These are phyloP conservation scores for Furcifer pardalis DNA, from an alignment of 2,797 vertebrate genomes.

Conservation along the genomic window DNA sequence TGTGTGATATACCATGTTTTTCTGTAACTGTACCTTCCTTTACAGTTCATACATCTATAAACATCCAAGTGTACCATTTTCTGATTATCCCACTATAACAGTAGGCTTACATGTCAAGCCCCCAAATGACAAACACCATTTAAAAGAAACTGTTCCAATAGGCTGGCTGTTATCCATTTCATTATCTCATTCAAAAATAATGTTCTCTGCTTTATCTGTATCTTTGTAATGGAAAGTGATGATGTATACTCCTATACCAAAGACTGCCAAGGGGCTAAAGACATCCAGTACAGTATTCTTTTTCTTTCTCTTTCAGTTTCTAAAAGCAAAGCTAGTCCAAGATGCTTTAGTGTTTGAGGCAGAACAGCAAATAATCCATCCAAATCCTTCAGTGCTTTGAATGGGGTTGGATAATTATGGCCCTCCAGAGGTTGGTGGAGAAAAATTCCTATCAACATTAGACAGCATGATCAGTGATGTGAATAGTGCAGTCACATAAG, in stretches of 20 bases:
- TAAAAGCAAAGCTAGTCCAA: not conserved
- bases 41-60: slow-evolving; percentile 36
- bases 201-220: slow-evolving; percentile 12
- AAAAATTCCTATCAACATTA: too few relatives aligned
- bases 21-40: slow-evolving; percentile 14
- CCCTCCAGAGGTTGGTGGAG: too few relatives aligned
- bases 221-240: slow-evolving; percentile 1
- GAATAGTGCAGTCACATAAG: too few relatives aligned
- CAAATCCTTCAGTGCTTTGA: not conserved
- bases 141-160: slow-evolving; percentile 4
- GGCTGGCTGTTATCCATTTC: slow-evolving; percentile 26
- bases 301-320: not conserved
- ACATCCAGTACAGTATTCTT: not conserved
- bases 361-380: not conserved
- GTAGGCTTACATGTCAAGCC: slow-evolving; percentile 35
- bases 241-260: not conserved
- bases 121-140: slow-evolving; percentile 43
- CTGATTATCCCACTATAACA: slow-evolving; percentile 31
- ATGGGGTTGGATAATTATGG: too few relatives aligned
- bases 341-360: not conserved
- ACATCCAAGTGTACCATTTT: slow-evolving; percentile 26
- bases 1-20: slow-evolving; percentile 25
- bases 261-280: not conserved
- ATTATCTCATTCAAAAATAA: slow-evolving; percentile 39
- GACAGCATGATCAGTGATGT: too few relatives aligned